Conservation (phyloP, 2,888 invertebrate genomes). For the Rhabditophanes sp. region DNA sequence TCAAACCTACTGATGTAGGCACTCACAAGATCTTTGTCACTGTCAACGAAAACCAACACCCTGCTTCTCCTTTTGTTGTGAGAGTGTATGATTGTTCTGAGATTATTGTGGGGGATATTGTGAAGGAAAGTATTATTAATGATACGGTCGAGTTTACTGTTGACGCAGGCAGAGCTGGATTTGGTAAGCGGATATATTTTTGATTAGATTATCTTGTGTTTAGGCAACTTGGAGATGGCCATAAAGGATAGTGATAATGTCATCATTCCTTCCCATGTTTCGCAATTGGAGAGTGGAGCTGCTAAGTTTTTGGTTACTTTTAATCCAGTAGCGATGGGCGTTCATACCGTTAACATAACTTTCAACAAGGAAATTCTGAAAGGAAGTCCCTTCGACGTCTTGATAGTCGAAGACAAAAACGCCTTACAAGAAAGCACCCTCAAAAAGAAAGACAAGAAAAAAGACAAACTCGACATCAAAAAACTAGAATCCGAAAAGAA, state of each 20-base stretch:
- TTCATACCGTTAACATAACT: conserved; percentile 85
- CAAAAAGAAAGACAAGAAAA: conserved; percentile 31
- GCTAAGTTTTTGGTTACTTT: conserved; percentile 76
- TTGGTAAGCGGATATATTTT: too few species aligned
- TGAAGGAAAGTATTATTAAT: conserved; percentile 70
- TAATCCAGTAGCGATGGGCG: conserved; percentile 77
- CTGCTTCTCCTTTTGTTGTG: conserved; percentile 9
- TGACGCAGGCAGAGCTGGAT: conserved; percentile 86
- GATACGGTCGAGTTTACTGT: conserved; percentile 50
- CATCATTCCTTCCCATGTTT: conserved; percentile 50
- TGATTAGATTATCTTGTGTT: too few species aligned
- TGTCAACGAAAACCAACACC: conserved; percentile 8
- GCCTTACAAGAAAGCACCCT: conserved; percentile 4
- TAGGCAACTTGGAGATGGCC: conserved; percentile 75
- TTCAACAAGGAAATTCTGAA: conserved; percentile 69
- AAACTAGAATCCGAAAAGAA: conserved; percentile 7
- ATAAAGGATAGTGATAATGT: conserved; percentile 55
- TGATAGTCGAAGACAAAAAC: conserved; percentile 43
- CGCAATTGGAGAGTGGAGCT: conserved; percentile 38
- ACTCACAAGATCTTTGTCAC: conserved; percentile 25
- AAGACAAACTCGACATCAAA: conserved; percentile 13
- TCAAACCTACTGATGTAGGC: conserved; percentile 72
- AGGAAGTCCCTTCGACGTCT: conserved; percentile 56
- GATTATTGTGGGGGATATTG: conserved; percentile 77
- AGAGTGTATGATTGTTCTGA: conserved; percentile 56